Conservation (phyloP, 2,113 vertebrate species). For the Xiphias gladius region DNA sequence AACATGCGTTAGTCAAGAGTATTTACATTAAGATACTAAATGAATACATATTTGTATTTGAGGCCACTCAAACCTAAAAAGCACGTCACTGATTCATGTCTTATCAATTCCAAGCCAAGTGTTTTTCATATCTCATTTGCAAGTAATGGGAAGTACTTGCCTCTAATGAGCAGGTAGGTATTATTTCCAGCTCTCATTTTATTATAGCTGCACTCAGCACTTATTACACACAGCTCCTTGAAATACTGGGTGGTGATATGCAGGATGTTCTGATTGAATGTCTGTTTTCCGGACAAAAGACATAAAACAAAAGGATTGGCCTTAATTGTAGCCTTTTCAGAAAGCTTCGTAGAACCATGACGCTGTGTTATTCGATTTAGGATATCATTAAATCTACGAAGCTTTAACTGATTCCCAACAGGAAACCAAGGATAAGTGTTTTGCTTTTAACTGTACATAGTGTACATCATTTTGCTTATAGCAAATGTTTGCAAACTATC, state of each 20-base stretch:
- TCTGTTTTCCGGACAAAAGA: background rate
- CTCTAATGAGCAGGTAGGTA: constrained; percentile 13
- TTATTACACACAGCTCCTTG: background rate
- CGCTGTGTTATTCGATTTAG: background rate
- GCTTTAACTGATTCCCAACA: background rate
- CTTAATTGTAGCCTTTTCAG: constrained; percentile 7
- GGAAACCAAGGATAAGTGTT: constrained; percentile 20
- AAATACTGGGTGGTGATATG: background rate
- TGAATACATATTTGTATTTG: background rate
- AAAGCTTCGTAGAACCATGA: background rate
- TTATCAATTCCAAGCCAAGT: background rate
- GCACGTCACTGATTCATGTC: background rate
- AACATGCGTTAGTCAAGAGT: background rate
- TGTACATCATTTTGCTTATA: background rate
- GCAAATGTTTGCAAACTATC: background rate
- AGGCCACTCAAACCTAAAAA: background rate
- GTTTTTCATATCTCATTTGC: constrained; percentile 14
- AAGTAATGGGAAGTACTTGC: background rate
- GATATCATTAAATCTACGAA: background rate
- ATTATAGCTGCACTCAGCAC: background rate
- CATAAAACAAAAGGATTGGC: background rate
- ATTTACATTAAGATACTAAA: background rate
- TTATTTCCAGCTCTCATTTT: background rate
- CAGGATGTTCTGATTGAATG: background rate
- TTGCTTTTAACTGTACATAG: background rate